These are phyloP conservation scores for Strigamia crassipes DNA, from an alignment of 2,888 invertebrate genomes.

Conservation along the genomic window DNA sequence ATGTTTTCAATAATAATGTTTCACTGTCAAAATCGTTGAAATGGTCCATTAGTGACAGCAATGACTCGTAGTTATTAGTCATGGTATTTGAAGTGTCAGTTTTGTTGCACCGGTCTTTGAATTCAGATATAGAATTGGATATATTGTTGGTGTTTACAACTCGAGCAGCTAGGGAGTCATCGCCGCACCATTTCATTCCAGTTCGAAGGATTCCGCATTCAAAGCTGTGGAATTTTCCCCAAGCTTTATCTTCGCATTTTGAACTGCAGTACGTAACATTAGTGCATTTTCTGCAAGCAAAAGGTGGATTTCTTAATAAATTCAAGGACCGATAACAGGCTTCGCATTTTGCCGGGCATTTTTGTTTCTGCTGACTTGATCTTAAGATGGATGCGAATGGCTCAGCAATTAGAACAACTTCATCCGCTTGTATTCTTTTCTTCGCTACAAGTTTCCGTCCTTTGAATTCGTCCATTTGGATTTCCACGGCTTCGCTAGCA, in stretches of 20 bases:
- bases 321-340: not conserved
- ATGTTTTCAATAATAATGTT: not conserved
- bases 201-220: not conserved
- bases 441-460: slow-evolving; percentile 8
- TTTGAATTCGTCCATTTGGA: not conserved
- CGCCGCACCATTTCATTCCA: not conserved
- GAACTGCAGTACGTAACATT: not conserved
- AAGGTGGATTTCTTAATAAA: not conserved
- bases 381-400: not conserved
- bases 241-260: not conserved
- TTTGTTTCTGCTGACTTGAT: not conserved
- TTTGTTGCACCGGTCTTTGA: not conserved
- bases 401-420: not conserved
- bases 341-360: not conserved
- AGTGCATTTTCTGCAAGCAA: not conserved
- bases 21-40: not conserved
- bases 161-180: not conserved
- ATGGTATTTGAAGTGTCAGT: not conserved
- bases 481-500: not conserved
- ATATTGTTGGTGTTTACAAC: not conserved
- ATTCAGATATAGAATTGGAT: not conserved
- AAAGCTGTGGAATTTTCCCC: not conserved
- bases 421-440: not conserved
- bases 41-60: not conserved
- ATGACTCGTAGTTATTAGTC: not conserved